Evolutionary conservation across 2,113 vertebrate genomes (phyloP), one percentile per base, ranked within the genome.

Genomic region (Lepisosteus osseus): DNA sequence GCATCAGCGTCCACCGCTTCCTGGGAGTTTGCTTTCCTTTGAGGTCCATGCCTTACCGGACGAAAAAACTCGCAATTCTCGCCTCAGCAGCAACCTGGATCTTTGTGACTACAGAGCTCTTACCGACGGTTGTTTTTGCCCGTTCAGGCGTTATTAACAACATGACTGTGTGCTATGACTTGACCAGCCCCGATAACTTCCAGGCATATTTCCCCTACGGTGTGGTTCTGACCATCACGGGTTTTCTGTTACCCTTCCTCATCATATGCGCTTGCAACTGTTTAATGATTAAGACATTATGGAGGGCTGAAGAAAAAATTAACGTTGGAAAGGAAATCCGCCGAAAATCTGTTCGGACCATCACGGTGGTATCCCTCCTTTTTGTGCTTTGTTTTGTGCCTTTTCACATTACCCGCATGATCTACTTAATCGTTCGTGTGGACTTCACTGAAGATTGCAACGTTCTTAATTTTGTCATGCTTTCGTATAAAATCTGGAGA

Each of bases 1-100:
- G 84, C 79, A 84, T 86, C 78, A 87, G 88, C 0, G 7, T 84
- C n/a, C 83, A 90, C 72, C 80, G 76, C 5, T 89, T 87, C 74
- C 64, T 89, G 1, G 80, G 83, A 0, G 75, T 90, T 64, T 87
- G 90, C 75, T 85, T 83, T 59, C 88, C 85, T 0, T 75, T 88
- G 5, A 4, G 13, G 0, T 81, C 79, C 0, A 75, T 83, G 68
- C 74, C 77, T 40, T 84, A 75, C 64, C 55, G 77, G 13, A 85
- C 79, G 13, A 76, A 4, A 42, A 66, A 43, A 51, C 64, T 77
- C 0, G 83, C 85, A 1, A 11, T 81, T 1, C 15, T 66, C 1
- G 74, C 70, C 0, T 70, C 81, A 0, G 65, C 54, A 0, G 1
- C 62, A 0, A 67, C 86, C 3, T 91, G 88, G 87, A 29, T 63